A percentile compares a stretch with the other conserved stretches of the same genome.
Evolutionary conservation across 2,113 vertebrate genomes (phyloP).

Genomic region (Psilopsiagon aymara): DNA sequence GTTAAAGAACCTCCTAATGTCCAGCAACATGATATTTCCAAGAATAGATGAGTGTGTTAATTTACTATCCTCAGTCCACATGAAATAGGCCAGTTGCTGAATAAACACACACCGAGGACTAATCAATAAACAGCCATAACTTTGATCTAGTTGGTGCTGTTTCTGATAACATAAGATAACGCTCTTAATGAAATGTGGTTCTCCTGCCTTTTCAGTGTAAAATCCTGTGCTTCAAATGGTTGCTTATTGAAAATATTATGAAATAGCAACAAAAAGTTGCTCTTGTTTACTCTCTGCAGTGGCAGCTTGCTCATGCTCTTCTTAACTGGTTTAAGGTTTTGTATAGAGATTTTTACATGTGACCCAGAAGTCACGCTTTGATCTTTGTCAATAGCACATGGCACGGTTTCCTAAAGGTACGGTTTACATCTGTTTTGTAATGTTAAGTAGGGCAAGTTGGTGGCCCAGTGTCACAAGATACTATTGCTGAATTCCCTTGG

Average conservation of each 20-base stretch:
- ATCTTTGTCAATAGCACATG: constrained; percentile 21
- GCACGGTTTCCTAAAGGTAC: neutral
- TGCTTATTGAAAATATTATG: neutral
- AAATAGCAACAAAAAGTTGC: neutral
- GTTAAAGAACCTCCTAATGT: neutral
- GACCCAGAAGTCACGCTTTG: constrained; percentile 10
- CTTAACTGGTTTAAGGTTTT: neutral
- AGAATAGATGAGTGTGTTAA: neutral
- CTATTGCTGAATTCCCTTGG: neutral
- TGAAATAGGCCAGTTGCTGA: neutral
- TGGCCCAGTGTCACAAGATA: neutral
- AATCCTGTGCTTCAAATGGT: neutral
- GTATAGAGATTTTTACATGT: neutral
- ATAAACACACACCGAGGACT: neutral
- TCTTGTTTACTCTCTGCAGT: neutral
- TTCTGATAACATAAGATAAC: constrained; percentile 16
- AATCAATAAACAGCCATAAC: constrained; percentile 33
- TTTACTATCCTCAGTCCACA: neutral
- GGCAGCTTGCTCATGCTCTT: neutral
- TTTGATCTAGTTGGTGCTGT: constrained; percentile 29
- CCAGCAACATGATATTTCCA: neutral
- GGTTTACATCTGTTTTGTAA: constrained; percentile 32
- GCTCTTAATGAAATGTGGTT: neutral
- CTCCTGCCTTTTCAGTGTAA: neutral
- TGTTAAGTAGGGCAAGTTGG: neutral